phyloP scores from a whole-genome alignment of 2,888 invertebrate species.

The Liopterus haemorrhoidalis region DNA sequence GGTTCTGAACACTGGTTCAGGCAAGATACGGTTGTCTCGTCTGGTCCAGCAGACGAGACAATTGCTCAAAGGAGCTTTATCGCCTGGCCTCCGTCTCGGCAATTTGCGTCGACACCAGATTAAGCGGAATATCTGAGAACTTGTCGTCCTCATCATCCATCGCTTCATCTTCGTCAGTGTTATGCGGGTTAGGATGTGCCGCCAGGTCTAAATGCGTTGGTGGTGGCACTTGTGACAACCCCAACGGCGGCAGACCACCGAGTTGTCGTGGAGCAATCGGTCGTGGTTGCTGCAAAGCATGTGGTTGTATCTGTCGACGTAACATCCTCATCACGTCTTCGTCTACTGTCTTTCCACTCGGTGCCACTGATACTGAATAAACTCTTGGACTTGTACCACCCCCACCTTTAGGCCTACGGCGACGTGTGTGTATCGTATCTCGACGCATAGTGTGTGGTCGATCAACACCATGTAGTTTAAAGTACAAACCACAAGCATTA shows the following conservation, averaged over 20 bases:
- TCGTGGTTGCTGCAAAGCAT: slow-evolving; percentile 58
- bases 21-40: no score
- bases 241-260: slow-evolving; percentile 14
- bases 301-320: slow-evolving; percentile 64
- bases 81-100: slow-evolving; percentile 58
- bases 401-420: slow-evolving; percentile 76
- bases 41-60: no score
- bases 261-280: no score
- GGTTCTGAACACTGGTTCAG: no score
- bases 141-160: slow-evolving; percentile 47
- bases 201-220: no score
- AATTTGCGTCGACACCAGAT: slow-evolving; percentile 64
- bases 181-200: slow-evolving; percentile 18
- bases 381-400: slow-evolving; percentile 39
- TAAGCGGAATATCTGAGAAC: slow-evolving; percentile 59
- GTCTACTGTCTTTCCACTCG: no score
- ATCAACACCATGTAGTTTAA: slow-evolving; percentile 91
- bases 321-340: slow-evolving; percentile 66
- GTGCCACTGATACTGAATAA: slow-evolving; percentile 24
- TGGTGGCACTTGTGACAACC: slow-evolving; percentile 12
- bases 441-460: slow-evolving; percentile 92
- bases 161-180: slow-evolving; percentile 36
- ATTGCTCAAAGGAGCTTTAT: no score
- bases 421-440: slow-evolving; percentile 91
- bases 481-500: slow-evolving; percentile 97